A percentile compares a stretch with the other conserved stretches of the same genome.
Conservation (phyloP, 2,888 invertebrate species). For the Plutella xylostella region DNA sequence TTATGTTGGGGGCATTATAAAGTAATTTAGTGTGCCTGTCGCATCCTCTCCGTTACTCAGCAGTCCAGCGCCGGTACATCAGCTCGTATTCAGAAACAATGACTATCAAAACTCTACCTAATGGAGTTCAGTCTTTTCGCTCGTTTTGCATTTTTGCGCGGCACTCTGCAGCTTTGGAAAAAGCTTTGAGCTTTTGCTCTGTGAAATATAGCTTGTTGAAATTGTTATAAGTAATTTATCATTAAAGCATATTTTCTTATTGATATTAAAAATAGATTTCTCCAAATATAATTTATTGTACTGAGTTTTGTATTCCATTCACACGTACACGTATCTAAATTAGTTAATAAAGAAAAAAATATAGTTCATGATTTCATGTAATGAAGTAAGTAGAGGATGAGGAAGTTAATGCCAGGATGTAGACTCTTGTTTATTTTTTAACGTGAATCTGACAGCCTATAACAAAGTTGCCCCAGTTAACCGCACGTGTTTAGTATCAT, state of each 20-base stretch:
- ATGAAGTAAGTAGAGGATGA: no score
- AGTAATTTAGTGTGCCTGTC: constrained; percentile 4
- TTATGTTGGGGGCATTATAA: constrained; percentile 1
- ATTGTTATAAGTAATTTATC: no score
- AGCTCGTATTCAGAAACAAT: not conserved
- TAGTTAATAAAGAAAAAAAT: no score
- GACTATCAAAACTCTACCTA: not conserved
- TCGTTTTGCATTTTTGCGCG: not conserved
- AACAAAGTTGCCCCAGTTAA: constrained; percentile 40
- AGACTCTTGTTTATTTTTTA: constrained; percentile 42
- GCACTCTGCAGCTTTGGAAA: no score
- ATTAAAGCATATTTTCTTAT: no score
- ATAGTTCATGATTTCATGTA: no score
- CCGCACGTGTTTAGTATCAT: constrained; percentile 39
- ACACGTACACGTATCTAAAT: no score
- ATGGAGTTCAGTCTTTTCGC: not conserved
- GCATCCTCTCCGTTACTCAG: not conserved
- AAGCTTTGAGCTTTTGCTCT: no score
- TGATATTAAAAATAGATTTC: no score
- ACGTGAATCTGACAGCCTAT: constrained; percentile 44
- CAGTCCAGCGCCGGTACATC: not conserved
- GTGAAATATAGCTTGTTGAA: no score
- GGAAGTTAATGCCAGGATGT: constrained; percentile 17
- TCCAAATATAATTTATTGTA: no score
- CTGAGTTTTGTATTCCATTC: no score